Base-by-base conservation (phyloP, 1,140 invertebrate genomes). In the Luehdorfia chinensis region DNA sequence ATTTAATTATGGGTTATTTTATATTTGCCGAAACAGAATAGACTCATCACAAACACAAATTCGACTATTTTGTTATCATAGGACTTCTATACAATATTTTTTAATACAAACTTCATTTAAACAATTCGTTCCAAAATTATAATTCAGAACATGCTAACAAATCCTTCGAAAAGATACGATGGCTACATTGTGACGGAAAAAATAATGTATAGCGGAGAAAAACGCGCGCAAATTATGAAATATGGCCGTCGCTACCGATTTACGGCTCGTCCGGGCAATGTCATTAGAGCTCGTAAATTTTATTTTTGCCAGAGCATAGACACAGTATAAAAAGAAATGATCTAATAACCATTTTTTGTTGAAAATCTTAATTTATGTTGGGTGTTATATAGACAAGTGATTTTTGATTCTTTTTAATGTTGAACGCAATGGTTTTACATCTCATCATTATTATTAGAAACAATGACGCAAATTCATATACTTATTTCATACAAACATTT, bases 191-290 rank as follows among this genome's bases (percentile, higher is more conserved):
- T 41, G 27, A 47, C 48, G 54, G 52, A 65, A 72, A 68, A 73
- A 60, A 72, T 70, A 70, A 75, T 66, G 71, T 72, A 75, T 72
- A 51, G 66, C 55, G 50, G 19, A 59, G 66, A 61, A 71, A 76
- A 75, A 46, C 59, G 61, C 55, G 59, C 60, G 60, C 64, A 77
- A 78, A 79, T 69, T 39, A 67, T 73, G 71, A 79, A 73, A 70
- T 67, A 79, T 79, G 54, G 68, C 67, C 55, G 53, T 59, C 53
- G 30, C 61, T 50, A 33, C 54, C 54, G 55, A 66, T 69, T 59
- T 56, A 47, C 62, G 50, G 47, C 45, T 61, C 64, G 66, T 61
- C 63, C 60, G 56, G 43, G 56, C 62, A 48, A 50, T 60, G 62
- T 75, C 69, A 78, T 75, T 75, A 74, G 58, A 31, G 49, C 25